These are phyloP conservation scores for Osmerus eperlanus DNA, from an alignment of 2,113 vertebrate species.

Conservation along the genomic window DNA sequence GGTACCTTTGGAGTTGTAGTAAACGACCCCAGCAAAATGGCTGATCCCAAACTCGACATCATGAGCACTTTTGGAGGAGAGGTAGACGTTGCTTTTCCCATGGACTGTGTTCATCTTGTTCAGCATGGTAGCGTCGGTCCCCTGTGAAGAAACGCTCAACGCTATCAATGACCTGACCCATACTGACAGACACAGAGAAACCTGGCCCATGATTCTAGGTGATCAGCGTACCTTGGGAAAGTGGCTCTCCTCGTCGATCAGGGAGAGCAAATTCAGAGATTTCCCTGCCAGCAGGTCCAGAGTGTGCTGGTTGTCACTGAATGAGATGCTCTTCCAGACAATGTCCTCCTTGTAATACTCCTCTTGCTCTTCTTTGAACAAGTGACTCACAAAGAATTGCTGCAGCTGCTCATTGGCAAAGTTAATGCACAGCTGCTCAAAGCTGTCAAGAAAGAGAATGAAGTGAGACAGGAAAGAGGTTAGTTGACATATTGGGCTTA, in stretches of 20 bases:
- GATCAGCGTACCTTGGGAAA: conserved; percentile 82
- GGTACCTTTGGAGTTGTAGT: conserved; percentile 83
- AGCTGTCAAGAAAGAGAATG: conserved; percentile 67
- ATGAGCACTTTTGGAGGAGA: conserved; percentile 75
- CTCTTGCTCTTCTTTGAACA: conserved; percentile 91
- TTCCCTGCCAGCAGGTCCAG: conserved; percentile 82
- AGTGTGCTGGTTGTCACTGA: conserved; percentile 78
- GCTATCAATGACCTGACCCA: neutral
- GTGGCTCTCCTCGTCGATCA: conserved; percentile 90
- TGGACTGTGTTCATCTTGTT: conserved; percentile 84
- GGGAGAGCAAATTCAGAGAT: conserved; percentile 86
- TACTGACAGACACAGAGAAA: neutral
- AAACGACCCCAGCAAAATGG: conserved; percentile 87
- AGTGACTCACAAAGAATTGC: conserved; percentile 88
- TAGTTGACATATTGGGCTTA: neutral
- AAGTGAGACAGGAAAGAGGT: neutral
- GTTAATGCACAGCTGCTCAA: conserved; percentile 97
- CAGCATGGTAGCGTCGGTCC: conserved; percentile 86
- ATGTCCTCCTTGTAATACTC: conserved; percentile 84
- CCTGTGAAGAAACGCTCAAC: conserved; percentile 66
- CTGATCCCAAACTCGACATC: conserved; percentile 82
- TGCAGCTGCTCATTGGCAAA: conserved; percentile 95
- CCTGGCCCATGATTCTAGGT: neutral
- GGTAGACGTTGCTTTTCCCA: conserved; percentile 68
- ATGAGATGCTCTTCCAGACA: conserved; percentile 80